Percentiles rank a stretch among this genome's conserved stretches.
These are phyloP conservation scores for Procavia capensis DNA, from an alignment of 2,113 vertebrate species.

Conservation along the genomic window DNA sequence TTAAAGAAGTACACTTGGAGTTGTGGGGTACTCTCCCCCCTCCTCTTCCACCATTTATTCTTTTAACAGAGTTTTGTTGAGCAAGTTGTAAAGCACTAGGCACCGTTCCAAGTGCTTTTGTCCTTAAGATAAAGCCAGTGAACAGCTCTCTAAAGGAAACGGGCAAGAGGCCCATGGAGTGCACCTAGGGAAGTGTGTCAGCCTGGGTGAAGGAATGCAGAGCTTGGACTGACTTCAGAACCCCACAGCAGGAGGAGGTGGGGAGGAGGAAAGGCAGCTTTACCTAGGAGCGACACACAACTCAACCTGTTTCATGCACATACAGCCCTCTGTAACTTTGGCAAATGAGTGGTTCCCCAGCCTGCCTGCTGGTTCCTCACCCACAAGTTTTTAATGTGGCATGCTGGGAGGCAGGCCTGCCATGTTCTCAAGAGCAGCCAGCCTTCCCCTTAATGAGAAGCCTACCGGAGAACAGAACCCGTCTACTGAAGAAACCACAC, in stretches of 20 bases:
- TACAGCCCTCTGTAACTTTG: background rate
- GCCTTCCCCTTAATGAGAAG: background rate
- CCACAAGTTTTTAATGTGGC: background rate
- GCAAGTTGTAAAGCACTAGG: conserved; percentile 8
- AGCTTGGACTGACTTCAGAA: background rate
- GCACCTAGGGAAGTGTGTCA: background rate
- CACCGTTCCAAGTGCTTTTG: background rate
- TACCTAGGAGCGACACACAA: background rate
- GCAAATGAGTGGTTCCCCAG: background rate
- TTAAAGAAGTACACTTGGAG: background rate
- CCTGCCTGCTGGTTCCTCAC: background rate
- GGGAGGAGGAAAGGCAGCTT: background rate
- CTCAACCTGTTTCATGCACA: background rate
- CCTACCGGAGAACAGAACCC: background rate
- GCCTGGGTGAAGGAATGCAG: background rate
- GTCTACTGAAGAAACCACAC: background rate
- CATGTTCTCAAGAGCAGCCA: background rate
- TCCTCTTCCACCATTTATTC: background rate
- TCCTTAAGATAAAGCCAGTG: background rate
- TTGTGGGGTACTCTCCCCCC: background rate
- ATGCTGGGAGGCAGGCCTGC: background rate
- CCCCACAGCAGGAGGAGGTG: no score
- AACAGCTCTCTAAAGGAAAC: background rate
- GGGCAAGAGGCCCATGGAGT: background rate
- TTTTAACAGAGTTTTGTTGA: background rate